Evolutionary conservation across 2,797 vertebrate species (phyloP).

Genomic region (Meda fulgida): DNA sequence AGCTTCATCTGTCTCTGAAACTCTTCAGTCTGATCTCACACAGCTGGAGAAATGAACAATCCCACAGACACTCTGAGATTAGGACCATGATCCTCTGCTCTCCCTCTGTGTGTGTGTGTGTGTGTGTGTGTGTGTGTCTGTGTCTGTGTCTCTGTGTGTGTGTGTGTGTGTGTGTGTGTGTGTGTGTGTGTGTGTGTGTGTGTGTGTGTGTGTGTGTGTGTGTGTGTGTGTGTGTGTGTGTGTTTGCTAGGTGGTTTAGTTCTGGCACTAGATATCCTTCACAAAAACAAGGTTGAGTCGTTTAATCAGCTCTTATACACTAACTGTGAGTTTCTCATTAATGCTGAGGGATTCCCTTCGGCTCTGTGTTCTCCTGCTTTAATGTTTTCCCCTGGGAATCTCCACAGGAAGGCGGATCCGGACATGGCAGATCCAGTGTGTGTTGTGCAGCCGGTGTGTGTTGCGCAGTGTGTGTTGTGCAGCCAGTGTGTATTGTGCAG

Average conservation of each 20-base stretch:
- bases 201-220: not conserved
- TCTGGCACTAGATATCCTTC: not conserved
- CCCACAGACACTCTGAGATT: slow-evolving; percentile 60
- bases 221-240: not conserved
- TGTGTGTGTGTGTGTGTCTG: too few species aligned
- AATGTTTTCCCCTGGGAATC: slow-evolving; percentile 38
- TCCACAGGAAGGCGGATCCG: slow-evolving; percentile 17
- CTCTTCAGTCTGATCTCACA: slow-evolving; percentile 57
- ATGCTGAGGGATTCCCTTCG: slow-evolving; percentile 8
- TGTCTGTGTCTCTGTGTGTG: too few species aligned
- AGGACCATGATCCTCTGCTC: slow-evolving; percentile 56
- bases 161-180: too few species aligned
- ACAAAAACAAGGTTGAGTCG: not conserved
- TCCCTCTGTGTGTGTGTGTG: not conserved
- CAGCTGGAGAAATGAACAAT: slow-evolving; percentile 66
- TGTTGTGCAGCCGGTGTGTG: slow-evolving; percentile 18
- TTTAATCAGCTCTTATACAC: not conserved
- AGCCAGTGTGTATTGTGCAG: too few species aligned
- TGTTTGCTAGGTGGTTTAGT: not conserved
- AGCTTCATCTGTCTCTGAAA: not conserved
- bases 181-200: not conserved
- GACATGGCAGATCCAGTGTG: slow-evolving; percentile 44
- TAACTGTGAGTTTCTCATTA: not conserved
- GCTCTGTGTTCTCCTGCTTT: slow-evolving; percentile 15
- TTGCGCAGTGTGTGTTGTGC: too few species aligned